A percentile compares a stretch with the other conserved stretches of the same genome.
phyloP scores from a whole-genome alignment of 2,113 vertebrate genomes.

The Bufo bufo region DNA sequence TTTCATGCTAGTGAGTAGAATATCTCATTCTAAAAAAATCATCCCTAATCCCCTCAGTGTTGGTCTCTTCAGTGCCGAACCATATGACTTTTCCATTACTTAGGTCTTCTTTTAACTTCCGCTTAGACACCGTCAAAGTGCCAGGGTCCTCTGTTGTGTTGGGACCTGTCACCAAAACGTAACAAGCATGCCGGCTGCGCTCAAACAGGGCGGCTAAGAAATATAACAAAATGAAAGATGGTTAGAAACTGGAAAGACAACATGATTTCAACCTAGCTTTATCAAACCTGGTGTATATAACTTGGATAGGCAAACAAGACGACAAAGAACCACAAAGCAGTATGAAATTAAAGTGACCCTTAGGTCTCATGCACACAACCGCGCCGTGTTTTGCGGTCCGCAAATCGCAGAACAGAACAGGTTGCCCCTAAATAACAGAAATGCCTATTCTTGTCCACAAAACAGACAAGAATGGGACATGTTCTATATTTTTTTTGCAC shows the following conservation, averaged over 20 bases:
- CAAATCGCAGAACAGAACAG: too few relatives aligned
- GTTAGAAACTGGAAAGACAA: not conserved
- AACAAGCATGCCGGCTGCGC: conserved; percentile 87
- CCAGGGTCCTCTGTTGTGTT: conserved; percentile 54
- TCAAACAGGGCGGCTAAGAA: conserved; percentile 81
- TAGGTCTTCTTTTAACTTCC: conserved; percentile 83
- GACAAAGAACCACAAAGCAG: not conserved
- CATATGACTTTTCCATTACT: conserved; percentile 68
- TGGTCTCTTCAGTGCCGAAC: conserved; percentile 61
- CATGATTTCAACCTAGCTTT: not conserved
- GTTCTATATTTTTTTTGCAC: too few relatives aligned
- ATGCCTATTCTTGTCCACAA: too few relatives aligned
- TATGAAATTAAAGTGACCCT: not conserved
- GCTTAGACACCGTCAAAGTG: conserved; percentile 79
- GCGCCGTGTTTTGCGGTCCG: too few relatives aligned
- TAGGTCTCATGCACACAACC: too few relatives aligned
- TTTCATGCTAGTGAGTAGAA: conserved; percentile 65
- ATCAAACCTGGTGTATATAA: not conserved
- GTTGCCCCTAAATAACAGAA: too few relatives aligned
- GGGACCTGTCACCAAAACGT: conserved; percentile 80
- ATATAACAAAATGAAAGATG: conserved; percentile 15
- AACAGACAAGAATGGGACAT: too few relatives aligned
- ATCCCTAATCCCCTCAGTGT: conserved; percentile 74
- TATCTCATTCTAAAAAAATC: conserved; percentile 84
- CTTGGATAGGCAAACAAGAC: not conserved